Base-by-base conservation (phyloP, 1,140 invertebrate species). In the Choristoneura fumiferana region DNA sequence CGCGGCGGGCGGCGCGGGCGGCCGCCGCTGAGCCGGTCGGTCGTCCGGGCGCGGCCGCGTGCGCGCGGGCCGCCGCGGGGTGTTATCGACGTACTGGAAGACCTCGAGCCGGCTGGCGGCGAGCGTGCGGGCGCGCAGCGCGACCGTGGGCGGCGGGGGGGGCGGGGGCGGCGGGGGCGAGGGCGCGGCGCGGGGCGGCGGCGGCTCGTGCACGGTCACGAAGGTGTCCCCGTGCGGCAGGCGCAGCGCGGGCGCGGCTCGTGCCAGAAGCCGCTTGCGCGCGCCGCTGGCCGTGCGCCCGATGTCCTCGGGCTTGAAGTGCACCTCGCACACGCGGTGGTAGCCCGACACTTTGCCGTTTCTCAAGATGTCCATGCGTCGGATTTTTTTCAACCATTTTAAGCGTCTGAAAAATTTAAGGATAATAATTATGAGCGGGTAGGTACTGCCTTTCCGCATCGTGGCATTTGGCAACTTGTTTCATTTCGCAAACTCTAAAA, bases 301-400 rank as follows among this genome's bases (percentile, higher is more conserved):
- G 0, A 49, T n/a, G 43, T 33, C 4, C 18, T 12, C 3, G 9
- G 17, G 17, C 17, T n/a, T 9, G 43, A 49, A 49, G 43, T 49
- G 43, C 17, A n/a, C 18, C 43, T 49, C 43, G 43, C 43, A 49
- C 17, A 49, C 43, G 18, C 43, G 43, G 43, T 49, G 22, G 18
- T 29, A 33, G 43, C 40, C 10, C n/a, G 43, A 49, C 43, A 49
- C 43, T 5, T n/a, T 5, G 10, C 43, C 43, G 10, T 49, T 12
- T 17, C 12, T 17, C 17, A 49, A 4, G n/a, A 49, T n/a, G 17
- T 49, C 22, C 8, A 18, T 13, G 8, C 43, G 43, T 0, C 43
- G 43, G n/a, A 49, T 49, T 10, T 29, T 29, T 12, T 49, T 12
- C 10, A 18, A 17, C 43, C 43, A 49, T 49, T 29, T 29, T 6